Percentiles rank a stretch among this genome's conserved stretches.
Conservation (phyloP, 1,140 invertebrate species). For the Gryllus bimaculatus region DNA sequence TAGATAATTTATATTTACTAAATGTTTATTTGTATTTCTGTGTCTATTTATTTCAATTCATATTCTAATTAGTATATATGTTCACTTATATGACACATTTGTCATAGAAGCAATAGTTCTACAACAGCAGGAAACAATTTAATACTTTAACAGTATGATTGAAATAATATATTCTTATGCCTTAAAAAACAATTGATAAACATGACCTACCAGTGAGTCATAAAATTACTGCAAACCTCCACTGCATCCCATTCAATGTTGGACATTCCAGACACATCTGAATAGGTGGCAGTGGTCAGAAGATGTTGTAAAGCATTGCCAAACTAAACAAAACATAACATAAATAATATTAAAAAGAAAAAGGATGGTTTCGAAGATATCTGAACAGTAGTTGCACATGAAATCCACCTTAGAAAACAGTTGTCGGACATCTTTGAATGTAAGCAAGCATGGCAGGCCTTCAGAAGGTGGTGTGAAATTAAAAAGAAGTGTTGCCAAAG, state of each 20-base stretch:
- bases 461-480: slow-evolving; percentile 59
- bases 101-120: too few relatives aligned
- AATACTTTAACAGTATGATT: too few relatives aligned
- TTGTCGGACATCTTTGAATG: slow-evolving; percentile 60
- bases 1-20: too few relatives aligned
- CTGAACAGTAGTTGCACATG: not conserved
- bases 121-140: too few relatives aligned
- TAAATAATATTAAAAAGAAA: not conserved
- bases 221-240: slow-evolving; percentile 66
- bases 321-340: slow-evolving; percentile 43
- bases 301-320: slow-evolving; percentile 75
- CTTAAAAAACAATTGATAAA: too few relatives aligned
- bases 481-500: slow-evolving; percentile 70
- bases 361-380: not conserved
- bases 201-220: slow-evolving; percentile 58
- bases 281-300: slow-evolving; percentile 65
- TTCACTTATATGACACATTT: too few relatives aligned
- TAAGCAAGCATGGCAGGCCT: slow-evolving; percentile 58
- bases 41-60: too few relatives aligned
- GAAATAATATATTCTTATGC: too few relatives aligned
- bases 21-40: too few relatives aligned
- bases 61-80: too few relatives aligned
- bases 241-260: slow-evolving; percentile 89
- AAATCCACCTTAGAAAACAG: slow-evolving; percentile 62
- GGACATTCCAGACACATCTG: slow-evolving; percentile 71